Base-by-base conservation (phyloP, 2,888 invertebrate genomes). In the Athripsodes cinereus region DNA sequence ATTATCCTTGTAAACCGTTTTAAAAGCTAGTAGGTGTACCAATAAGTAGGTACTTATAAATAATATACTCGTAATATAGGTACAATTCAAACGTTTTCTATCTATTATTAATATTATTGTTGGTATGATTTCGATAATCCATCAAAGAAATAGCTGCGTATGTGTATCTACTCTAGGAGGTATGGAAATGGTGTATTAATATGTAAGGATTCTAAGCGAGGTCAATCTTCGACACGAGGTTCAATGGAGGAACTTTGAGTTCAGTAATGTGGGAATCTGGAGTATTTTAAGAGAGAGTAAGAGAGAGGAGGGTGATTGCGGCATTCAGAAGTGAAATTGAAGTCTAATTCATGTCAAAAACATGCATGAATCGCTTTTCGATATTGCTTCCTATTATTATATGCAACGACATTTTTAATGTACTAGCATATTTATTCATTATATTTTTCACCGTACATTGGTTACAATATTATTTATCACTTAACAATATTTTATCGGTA, bases 321-420 rank as follows among this genome's bases (percentile, higher is more conserved):
- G 56, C 55, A 55, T 55, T 54, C 34, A 57, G 31, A 50, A 50
- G 61, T 53, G 52, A 61, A 63, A 63, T 63, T 63, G 63, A 63
- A 63, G 61, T 63, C 63, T 61, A 63, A 63, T 63, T 63, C 63
- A 63, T 63, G 63, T 63, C 63, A 63, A 61, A 61, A 63, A 57
- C 63, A 63, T 59, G 59, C 63, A 53, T 2, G 40, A 40, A 40
- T 16, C n/a, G 40, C 40, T 40, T 40, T 16, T 40, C 16, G 40
- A 40, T 40, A 40, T 40, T 40, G 40, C 40, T 40, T 40, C 40
- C 8, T 40, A n/a, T n/a, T n/a, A n/a, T n/a, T n/a, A 5, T 40
- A 13, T 40, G 40, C 40, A 16, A 40, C 13, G n/a, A 40, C n/a
- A n/a, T n/a, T n/a, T n/a, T n/a, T n/a, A n/a, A n/a, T n/a, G n/a